Evolutionary conservation across 2,113 vertebrate species (phyloP).

Genomic region (Charadrius vociferus): DNA sequence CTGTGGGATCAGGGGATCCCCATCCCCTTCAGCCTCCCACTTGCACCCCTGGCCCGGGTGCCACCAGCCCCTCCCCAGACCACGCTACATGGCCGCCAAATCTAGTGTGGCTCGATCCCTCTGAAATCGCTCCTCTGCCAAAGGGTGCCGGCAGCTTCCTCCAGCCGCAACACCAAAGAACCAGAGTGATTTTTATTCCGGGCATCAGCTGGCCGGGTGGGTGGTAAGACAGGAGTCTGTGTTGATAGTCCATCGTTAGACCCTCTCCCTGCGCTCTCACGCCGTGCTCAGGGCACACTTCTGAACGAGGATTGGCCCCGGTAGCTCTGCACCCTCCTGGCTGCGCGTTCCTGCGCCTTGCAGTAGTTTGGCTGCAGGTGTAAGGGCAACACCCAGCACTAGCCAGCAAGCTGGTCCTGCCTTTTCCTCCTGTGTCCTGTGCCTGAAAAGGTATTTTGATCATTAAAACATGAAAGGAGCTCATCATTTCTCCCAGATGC

Average conservation of each 20-base stretch:
- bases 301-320: background rate
- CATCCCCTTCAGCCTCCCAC: background rate
- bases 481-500: background rate
- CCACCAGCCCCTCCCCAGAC: background rate
- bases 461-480: constrained; percentile 23
- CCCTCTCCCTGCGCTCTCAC: background rate
- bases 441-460: background rate
- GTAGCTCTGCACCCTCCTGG: background rate
- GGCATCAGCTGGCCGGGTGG: background rate
- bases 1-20: background rate
- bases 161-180: background rate
- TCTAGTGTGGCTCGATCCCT: background rate
- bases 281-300: background rate
- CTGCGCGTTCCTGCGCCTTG: background rate
- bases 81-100: background rate
- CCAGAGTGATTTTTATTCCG: background rate
- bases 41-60: background rate
- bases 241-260: background rate
- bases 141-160: background rate
- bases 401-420: background rate
- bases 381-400: background rate
- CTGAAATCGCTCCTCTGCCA: background rate
- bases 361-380: background rate
- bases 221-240: background rate
- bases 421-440: background rate